Percentiles rank a stretch among this genome's conserved stretches.
phyloP scores from a whole-genome alignment of 2,113 vertebrate genomes.

The Dasyprocta punctata region DNA sequence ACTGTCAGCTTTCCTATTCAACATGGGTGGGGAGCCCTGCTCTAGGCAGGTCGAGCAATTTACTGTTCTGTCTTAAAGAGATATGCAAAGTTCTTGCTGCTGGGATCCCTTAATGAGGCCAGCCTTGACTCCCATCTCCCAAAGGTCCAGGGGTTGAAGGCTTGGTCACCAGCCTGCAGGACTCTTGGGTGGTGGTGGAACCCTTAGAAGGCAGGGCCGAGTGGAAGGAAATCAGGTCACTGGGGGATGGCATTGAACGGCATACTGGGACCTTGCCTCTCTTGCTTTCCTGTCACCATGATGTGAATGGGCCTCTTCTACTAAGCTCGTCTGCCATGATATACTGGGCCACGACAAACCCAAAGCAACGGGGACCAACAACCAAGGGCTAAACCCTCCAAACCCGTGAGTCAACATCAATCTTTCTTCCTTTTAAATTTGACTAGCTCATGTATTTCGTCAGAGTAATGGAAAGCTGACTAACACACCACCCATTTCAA shows the following conservation, averaged over 20 bases:
- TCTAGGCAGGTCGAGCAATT: not conserved
- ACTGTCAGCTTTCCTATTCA: not conserved
- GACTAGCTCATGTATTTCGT: not conserved
- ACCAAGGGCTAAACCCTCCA: not conserved
- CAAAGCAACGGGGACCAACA: not conserved
- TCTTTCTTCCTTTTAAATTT: not conserved
- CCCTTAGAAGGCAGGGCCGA: not conserved
- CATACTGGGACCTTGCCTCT: not conserved
- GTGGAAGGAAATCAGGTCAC: not conserved
- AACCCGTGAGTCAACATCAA: not conserved
- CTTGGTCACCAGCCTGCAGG: not conserved
- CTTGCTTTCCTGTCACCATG: not conserved
- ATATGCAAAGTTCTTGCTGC: not conserved
- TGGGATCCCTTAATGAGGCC: not conserved
- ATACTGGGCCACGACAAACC: not conserved
- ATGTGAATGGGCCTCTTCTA: not conserved
- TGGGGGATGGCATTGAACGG: not conserved
- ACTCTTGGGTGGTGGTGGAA: not conserved
- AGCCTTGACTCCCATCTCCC: not conserved
- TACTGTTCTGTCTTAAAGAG: not conserved
- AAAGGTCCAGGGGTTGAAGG: not conserved
- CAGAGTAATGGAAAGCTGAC: not conserved
- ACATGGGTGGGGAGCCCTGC: not conserved
- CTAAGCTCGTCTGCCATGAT: not conserved
- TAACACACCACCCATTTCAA: not conserved